Conservation (phyloP, 2,888 invertebrate species). For the Gastracanthus pulcherrimus region DNA sequence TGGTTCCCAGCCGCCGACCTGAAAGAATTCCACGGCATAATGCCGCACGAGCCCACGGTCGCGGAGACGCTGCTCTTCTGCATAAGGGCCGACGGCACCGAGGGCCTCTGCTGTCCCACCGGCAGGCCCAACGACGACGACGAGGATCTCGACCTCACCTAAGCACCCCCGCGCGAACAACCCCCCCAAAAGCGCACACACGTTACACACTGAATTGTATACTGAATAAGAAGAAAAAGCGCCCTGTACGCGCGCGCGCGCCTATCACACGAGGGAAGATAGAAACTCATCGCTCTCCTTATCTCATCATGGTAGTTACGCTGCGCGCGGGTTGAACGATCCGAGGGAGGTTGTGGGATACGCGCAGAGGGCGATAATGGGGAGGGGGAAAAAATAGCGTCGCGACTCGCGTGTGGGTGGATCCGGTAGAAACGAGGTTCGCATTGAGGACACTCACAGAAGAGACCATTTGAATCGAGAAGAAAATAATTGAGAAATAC, state of each 20-base stretch:
- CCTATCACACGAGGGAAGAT: background rate
- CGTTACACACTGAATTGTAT: no score
- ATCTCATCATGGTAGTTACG: background rate
- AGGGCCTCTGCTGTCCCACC: constrained; percentile 89
- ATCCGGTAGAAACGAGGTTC: no score
- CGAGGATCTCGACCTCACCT: constrained; percentile 74
- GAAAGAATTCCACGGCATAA: constrained; percentile 92
- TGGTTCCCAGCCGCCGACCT: constrained; percentile 95
- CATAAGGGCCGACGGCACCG: constrained; percentile 89
- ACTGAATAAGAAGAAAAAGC: no score
- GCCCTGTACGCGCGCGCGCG: no score
- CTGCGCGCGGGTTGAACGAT: background rate
- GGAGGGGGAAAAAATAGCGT: no score
- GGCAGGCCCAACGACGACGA: constrained; percentile 79
- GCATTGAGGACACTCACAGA: no score
- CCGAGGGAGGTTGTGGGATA: no score
- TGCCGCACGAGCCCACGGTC: constrained; percentile 88
- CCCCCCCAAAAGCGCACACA: background rate
- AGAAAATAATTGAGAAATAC: no score
- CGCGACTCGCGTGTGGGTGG: no score
- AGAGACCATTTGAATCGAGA: no score
- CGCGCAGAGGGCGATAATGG: no score
- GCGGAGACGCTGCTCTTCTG: constrained; percentile 90
- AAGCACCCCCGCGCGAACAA: constrained; percentile 28
- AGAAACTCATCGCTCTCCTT: background rate